phyloP scores from a whole-genome alignment of 37 sponge, comb jelly and placozoan species.

The Spongilla lacustris region DNA sequence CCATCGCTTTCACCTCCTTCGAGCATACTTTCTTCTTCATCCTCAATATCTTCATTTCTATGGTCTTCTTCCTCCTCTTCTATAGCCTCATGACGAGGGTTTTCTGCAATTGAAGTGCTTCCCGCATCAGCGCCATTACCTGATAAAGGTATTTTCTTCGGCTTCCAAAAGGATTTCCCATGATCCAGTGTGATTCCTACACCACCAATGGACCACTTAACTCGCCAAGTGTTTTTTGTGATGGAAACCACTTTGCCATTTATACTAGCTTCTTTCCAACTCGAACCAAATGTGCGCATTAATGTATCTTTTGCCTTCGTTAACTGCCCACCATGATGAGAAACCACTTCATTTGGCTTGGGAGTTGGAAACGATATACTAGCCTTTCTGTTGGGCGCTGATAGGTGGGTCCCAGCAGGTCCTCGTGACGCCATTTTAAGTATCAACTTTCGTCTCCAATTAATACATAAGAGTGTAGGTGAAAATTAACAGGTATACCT shows the following conservation, averaged over 20 bases:
- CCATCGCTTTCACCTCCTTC: too few species aligned
- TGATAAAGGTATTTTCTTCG: background rate
- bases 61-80: too few species aligned
- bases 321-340: background rate
- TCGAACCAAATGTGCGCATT: background rate
- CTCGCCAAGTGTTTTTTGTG: background rate
- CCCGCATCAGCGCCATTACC: too few species aligned
- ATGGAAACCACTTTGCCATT: slow-evolving; percentile 1
- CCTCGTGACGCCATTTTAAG: slow-evolving; percentile 1
- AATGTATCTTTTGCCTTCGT: background rate
- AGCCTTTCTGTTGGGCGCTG: background rate
- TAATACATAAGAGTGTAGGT: background rate
- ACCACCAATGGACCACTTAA: background rate
- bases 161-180: slow-evolving; percentile 1
- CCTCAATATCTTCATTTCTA: too few species aligned
- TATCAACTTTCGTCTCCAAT: background rate
- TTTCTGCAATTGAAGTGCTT: too few species aligned
- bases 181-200: slow-evolving; percentile 1
- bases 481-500: background rate
- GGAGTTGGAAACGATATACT: background rate
- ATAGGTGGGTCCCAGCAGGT: slow-evolving; percentile 1
- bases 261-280: background rate
- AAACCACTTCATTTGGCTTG: slow-evolving; percentile 1
- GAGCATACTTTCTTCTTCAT: too few species aligned
- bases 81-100: too few species aligned